Base-by-base conservation (phyloP, 2,888 invertebrate species). In the Parasteatoda lunata region DNA sequence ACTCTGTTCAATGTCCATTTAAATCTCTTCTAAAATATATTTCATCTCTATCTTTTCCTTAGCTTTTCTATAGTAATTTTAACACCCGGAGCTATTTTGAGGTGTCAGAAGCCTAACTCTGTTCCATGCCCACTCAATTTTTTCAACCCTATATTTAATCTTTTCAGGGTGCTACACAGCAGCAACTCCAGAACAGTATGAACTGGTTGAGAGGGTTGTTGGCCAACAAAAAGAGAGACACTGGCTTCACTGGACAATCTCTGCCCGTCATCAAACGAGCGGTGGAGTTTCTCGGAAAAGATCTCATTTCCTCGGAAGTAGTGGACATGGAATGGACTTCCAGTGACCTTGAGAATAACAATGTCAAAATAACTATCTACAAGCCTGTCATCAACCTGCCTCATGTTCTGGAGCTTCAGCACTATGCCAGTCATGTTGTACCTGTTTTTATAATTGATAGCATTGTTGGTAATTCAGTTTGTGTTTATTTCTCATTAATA, bases 361-460 rank as follows among this genome's bases (percentile, higher is more conserved):
- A 90, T 13, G 89, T 90, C 3, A 91, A 91, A 87, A 91, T 91
- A 8, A 91, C 91, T 59, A 90, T 92, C 51, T 91, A 97, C 76
- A 94, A 94, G 88, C 96, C 97, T 0, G 94, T 95, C 73, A 93
- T 94, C 6, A 93, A 94, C 49, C 93, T 97, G 81, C 96, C 97
- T 7, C 95, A 95, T 89, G 94, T 96, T n/a, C 95, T 98, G 88
- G 97, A 98, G 91, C 93, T 98, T 76, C 94, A 96, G 0, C 98
- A 98, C 92, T 98, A 98, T 92, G 95, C 96, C 89, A 97, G 97
- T 92, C 94, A 95, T 68, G 93, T 97, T 77, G 94, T 95, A 1
- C 94, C 96, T 13, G 95, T 96, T 91, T 98, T 96, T 92, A 95
- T 96, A 5, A 92, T 97, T 90, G 95, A 96, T 89, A 96, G 97